Base-by-base conservation (phyloP, 2,797 vertebrate species). In the Diceros bicornis region DNA sequence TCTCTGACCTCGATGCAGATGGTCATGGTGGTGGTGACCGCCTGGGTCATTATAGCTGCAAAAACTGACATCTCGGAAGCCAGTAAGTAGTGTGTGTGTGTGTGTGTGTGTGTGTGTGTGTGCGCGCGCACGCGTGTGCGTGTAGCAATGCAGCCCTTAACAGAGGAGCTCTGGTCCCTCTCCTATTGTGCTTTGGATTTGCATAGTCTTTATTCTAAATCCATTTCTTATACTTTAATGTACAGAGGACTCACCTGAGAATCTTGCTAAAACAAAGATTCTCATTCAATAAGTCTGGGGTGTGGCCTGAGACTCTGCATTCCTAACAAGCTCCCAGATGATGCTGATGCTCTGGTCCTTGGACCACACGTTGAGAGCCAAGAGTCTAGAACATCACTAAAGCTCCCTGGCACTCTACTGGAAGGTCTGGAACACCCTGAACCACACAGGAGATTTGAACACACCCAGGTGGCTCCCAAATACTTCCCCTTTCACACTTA, bases 41-140 rank as follows among this genome's bases (percentile, higher is more conserved):
- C 81, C 57, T 94, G 92, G 90, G 75, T 82, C 41, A 52, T 16
- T 62, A 29, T 0, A 72, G 83, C 41, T 57, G 77, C 62, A 91
- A 59, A 85, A 68, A 32, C 29, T 29, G 27, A 83, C 2, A 2
- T 10, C 41, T 29, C 2, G 1, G 41, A 68, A 62, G 55, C 89
- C 81, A 97, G 96, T 62, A 85, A 75, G 88, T 92, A 32, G 27
- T 7, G 29, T 77, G 94, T 55, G 41, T 21, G 20, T 27, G 20
- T 27, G n/a, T 17, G 37, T 11, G 47, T 47, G 29, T 27, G 57
- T 29, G 23, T 78, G 57, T n/a, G 41, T 7, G n/a, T n/a, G n/a
- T n/a, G n/a, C n/a, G n/a, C n/a, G n/a, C n/a, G 14, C n/a, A n/a
- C n/a, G n/a, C n/a, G n/a, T n/a, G n/a, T n/a, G n/a, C n/a, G n/a